Evolutionary conservation across 1,140 invertebrate species (phyloP), one percentile per base, ranked within the genome.

Genomic region (Ostrea denselamellosa): DNA sequence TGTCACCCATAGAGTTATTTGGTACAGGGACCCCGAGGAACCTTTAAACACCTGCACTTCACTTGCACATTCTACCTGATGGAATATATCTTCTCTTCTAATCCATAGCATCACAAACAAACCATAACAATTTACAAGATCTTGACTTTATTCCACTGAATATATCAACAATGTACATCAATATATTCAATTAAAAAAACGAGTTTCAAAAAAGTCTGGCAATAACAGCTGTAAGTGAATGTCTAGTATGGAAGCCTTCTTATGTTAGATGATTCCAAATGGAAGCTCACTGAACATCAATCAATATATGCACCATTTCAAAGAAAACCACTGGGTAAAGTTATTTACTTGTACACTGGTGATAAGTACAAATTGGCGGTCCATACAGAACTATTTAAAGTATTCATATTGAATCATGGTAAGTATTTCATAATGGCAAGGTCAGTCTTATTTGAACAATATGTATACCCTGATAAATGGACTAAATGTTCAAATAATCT

Each of bases 61-160:
- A 44, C 34, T 44, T 44, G 34, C 5, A 5, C 34, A 44, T 44
- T 44, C 34, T 5, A 44, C 5, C 34, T 44, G 34, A 44, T 2
- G 34, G 34, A 44, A 44, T 44, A 1, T 44, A 2, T 44, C 34
- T 44, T 44, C 5, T 44, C 34, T 44, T 2, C 34, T 44, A 44
- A 5, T 5, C 34, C 34, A 44, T 44, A 44, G 1, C 1, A 44
- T 44, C 34, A 2, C 34, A 44, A 44, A 44, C 34, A 44, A 28
- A 77, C 10, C 68, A 77, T 25, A 25, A 77, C 25, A 77, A 62
- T 77, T 14, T 77, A 77, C 68, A 77, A 77, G 17, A 19, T 62
- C 56, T 14, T 77, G 28, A 77, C 68, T 77, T 77, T 77, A 77
- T 77, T 77, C 68, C 65, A 71, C 25, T 71, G 65, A 62, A 62